Base-by-base conservation (phyloP, 2,113 vertebrate genomes). In the Talpa occidentalis region DNA sequence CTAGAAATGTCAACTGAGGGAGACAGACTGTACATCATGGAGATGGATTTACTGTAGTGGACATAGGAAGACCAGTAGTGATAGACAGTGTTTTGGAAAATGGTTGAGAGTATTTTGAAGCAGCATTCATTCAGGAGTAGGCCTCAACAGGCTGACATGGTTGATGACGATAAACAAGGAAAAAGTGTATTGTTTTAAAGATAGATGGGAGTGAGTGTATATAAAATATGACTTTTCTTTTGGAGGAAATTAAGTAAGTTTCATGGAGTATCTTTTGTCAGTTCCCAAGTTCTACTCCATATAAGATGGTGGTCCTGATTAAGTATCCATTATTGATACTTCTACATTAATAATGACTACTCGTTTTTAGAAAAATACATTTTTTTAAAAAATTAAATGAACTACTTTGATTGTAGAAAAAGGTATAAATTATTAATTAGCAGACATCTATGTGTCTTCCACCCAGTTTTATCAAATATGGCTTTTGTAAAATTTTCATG, bases 161-260 rank as follows among this genome's bases (percentile, higher is more conserved):
- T 59, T 0, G 2, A 56, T 86, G 78, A 91, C 92, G 93, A 95
- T 91, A 89, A 93, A 88, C 76, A n/a, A 81, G 72, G 76, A 83
- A 54, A 74, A 67, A 72, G 67, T 83, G 15, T 88, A 78, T 83
- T 95, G 59, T 95, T 93, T 81, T 83, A 84, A 97, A 92, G 95
- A 94, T 54, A 28, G 67, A 94, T 95, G 67, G 72, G n/a, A 12
- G 6, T 60, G 26, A 69, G 19, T 2, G 4, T 78, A 5, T 60
- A 10, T 87, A 95, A 94, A 93, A 82, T 67, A 81, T 17, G 62
- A 24, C 44, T 87, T 93, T 64, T 5, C 32, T 88, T 81, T 74
- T 26, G 30, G 69, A 91, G 73, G 42, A 94, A 96, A 91, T 70
- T 11, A 59, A 16, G 37, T 47, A 56, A 22, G 21, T 90, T 92